Evolutionary conservation across 2,888 invertebrate genomes (phyloP), one percentile per base, ranked within the genome.

Genomic region (Drosophila mettleri): DNA sequence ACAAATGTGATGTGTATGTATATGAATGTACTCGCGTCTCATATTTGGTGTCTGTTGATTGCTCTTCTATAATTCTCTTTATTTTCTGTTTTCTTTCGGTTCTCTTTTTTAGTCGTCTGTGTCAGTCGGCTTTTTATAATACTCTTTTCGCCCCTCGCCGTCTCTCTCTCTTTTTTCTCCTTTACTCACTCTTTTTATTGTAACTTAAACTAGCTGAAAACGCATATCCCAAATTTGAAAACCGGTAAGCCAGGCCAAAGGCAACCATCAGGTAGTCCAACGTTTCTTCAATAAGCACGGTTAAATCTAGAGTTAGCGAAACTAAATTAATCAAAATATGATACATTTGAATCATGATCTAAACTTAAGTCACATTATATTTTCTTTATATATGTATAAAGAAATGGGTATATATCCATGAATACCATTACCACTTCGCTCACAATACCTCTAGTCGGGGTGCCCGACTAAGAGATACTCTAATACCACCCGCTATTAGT

Each of bases 191-290:
- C 52, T 22, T 62, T 83, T 74, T 85, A 77, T 86, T 86, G 85
- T 86, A 88, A 77, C 87, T 86, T 80, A 80, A 81, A 86, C 86
- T 86, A 88, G 87, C 73, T 87, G 77, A 75, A 79, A 85, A 79
- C 75, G 53, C 69, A 86, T 87, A 88, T 85, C 89, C 89, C 74
- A 85, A 89, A 88, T 83, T 86, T 77, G 77, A 86, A 88, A 88
- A 88, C 88, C 88, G 88, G 88, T 89, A 88, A 84, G 65, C 65
- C 83, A 66, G 66, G 51, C 82, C 79, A 73, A 72, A 77, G 77
- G 80, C 77, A 80, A 66, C 69, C 55, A 52, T 62, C 78, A 80
- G 78, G 84, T 83, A 82, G 83, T 45, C 61, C 43, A 33, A 20
- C 20, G 33, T 43, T 55, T 43, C 48, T 74, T 72, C 81, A 87